A percentile compares a stretch with the other conserved stretches of the same genome.
These are phyloP conservation scores for Erebia palarica DNA, from an alignment of 2,888 invertebrate species.

Conservation along the genomic window DNA sequence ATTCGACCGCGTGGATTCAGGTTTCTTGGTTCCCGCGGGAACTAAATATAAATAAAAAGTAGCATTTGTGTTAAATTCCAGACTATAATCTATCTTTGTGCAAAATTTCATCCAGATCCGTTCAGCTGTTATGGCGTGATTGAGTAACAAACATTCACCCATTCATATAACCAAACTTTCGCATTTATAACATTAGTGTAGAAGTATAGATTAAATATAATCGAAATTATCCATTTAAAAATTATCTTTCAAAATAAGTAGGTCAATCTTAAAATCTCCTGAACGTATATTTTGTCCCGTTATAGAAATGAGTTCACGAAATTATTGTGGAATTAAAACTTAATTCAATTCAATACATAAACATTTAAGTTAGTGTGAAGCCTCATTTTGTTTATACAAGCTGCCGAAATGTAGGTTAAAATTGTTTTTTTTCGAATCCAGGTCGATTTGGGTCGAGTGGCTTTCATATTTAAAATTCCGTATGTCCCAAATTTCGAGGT, in stretches of 20 bases:
- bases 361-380: neutral
- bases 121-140: too few relatives aligned
- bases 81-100: too few relatives aligned
- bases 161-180: too few relatives aligned
- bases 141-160: too few relatives aligned
- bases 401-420: constrained; percentile 32
- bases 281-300: neutral
- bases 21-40: too few relatives aligned
- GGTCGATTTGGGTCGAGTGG: constrained; percentile 28
- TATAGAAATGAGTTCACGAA: neutral
- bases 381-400: constrained; percentile 16
- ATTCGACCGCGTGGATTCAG: too few relatives aligned
- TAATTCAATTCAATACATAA: constrained; percentile 12
- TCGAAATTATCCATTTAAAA: too few relatives aligned
- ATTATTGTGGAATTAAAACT: neutral
- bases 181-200: too few relatives aligned
- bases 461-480: constrained; percentile 20
- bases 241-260: neutral
- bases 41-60: too few relatives aligned
- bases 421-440: constrained; percentile 20
- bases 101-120: too few relatives aligned
- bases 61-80: too few relatives aligned
- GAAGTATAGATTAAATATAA: too few relatives aligned
- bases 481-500: constrained; percentile 34
- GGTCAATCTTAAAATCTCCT: neutral